Evolutionary conservation across 1,140 invertebrate species (phyloP).

Genomic region (Bombyx mandarina): DNA sequence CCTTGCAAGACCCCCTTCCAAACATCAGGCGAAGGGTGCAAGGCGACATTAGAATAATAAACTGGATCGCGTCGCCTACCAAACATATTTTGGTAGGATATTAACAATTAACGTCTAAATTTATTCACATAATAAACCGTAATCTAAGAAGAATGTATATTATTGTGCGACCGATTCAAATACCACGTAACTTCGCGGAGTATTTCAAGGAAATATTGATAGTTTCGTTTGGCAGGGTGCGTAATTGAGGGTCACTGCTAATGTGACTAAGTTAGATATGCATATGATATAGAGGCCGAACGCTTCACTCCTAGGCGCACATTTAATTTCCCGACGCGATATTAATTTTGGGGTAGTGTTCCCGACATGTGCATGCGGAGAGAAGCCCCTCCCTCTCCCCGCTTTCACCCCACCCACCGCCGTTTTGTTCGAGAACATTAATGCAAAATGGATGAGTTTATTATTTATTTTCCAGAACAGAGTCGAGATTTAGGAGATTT

Average conservation of each 20-base stretch:
- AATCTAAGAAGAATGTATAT: conserved; percentile 17
- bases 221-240: conserved; percentile 11
- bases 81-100: conserved; percentile 10
- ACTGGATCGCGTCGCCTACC: not conserved
- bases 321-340: conserved; percentile 44
- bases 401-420: no score
- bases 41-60: conserved; percentile 15
- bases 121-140: conserved; percentile 25
- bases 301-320: conserved; percentile 12
- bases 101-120: conserved; percentile 27
- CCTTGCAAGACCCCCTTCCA: conserved; percentile 27
- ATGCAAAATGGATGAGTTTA: conserved; percentile 34
- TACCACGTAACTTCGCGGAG: conserved; percentile 8
- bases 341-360: conserved; percentile 49
- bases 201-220: conserved; percentile 2
- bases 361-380: conserved; percentile 21
- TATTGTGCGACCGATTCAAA: conserved; percentile 26
- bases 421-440: conserved; percentile 15
- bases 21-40: conserved; percentile 29
- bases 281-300: conserved; percentile 17
- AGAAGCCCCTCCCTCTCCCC: not conserved
- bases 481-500: no score
- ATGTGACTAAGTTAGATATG: conserved; percentile 33
- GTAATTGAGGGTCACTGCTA: conserved; percentile 14
- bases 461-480: no score